phyloP scores from a whole-genome alignment of 2,797 vertebrate genomes.

The Hippocampus kuda region DNA sequence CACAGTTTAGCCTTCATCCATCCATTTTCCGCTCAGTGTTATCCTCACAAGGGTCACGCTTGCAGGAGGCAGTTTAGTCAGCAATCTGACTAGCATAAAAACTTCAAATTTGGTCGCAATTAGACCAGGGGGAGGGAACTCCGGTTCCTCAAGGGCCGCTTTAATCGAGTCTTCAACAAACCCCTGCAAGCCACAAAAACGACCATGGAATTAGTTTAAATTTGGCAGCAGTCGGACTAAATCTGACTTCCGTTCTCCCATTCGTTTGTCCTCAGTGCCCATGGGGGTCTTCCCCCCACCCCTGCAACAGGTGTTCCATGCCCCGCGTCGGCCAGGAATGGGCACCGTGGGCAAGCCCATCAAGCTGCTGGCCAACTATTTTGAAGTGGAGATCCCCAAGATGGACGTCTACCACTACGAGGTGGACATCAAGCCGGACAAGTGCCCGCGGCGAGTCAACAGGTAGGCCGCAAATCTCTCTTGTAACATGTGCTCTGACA shows the following conservation, averaged over 20 bases:
- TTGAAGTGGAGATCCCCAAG: slow-evolving; percentile 98
- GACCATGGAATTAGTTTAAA: too few species aligned
- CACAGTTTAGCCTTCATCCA: not conserved
- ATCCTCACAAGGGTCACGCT: too few species aligned
- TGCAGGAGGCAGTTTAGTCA: too few species aligned
- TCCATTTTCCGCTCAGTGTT: too few species aligned
- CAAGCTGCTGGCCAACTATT: slow-evolving; percentile 98
- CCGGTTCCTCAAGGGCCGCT: too few species aligned
- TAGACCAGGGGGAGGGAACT: too few species aligned
- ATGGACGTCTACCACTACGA: slow-evolving; percentile 98
- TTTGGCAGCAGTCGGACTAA: not conserved
- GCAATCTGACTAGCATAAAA: too few species aligned
- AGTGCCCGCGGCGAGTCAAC: slow-evolving; percentile 98
- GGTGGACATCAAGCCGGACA: slow-evolving; percentile 98
- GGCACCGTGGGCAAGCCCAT: slow-evolving; percentile 98
- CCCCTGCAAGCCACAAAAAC: too few species aligned
- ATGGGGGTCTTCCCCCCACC: slow-evolving; percentile 83
- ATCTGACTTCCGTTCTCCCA: not conserved
- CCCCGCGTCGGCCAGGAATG: slow-evolving; percentile 92
- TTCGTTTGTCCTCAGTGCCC: slow-evolving; percentile 59
- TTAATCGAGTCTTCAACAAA: too few species aligned
- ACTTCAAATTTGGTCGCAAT: too few species aligned
- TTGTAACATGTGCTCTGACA: too few species aligned
- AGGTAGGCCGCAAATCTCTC: slow-evolving; percentile 63
- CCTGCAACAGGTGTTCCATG: slow-evolving; percentile 98